Base-by-base conservation (phyloP, 2,113 vertebrate species). In the Willisornis vidua region DNA sequence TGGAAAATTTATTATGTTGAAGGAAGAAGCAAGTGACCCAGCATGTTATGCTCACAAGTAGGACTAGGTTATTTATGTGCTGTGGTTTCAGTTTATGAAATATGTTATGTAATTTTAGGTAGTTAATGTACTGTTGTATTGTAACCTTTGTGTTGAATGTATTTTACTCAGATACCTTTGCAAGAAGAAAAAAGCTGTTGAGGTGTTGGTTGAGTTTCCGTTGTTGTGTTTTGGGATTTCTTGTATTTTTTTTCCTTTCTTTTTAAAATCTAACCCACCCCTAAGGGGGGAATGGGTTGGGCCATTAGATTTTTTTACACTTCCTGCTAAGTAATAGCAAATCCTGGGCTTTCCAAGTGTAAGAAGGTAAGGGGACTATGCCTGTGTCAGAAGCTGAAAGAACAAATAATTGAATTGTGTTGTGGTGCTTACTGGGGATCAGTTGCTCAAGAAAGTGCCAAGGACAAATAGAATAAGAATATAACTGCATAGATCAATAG, bases 31-130 rank as follows among this genome's bases (percentile, higher is more conserved):
- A 3, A 62, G 55, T 67, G 74, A 55, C 73, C 61, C 43, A 81
- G 59, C 9, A 9, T 1, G 1, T 82, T 78, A 29, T 0, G 5
- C 37, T 82, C 58, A 72, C 58, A 19, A 5, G 19, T 19, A 52
- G 49, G 59, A 41, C 26, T 16, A 35, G 39, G 45, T 66, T 74
- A 90, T 80, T 96, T 66, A 74, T 17, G 6, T 33, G 73, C 65
- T 58, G 19, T 39, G 46, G 80, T 95, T 91, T 92, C 87, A 77
- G 76, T 72, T 93, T 75, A 68, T 83, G 85, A 91, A 93, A 94
- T 24, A 9, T 2, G 37, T 91, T 74, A 68, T 72, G 82, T 76
- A 90, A 91, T 79, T 94, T 93, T 46, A 87, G 37, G 43, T 83
- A 46, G 49, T 68, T 95, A 92, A 54, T 23, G 2, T 49, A 11